Percentiles rank a stretch among this genome's conserved stretches.
Evolutionary conservation across 1,140 invertebrate genomes (phyloP).

Genomic region (Eulimnadia texana): DNA sequence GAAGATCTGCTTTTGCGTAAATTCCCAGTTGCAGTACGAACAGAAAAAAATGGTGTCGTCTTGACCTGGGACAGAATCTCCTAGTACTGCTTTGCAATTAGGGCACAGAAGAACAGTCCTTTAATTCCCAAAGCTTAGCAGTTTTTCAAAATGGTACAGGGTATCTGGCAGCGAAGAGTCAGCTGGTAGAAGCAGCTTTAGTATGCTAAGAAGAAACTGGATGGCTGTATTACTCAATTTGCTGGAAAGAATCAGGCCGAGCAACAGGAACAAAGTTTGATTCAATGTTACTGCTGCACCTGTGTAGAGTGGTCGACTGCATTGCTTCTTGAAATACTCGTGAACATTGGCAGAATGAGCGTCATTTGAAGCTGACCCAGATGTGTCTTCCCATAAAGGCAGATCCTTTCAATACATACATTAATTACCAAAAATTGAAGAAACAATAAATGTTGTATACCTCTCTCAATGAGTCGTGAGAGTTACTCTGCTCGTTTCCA

Average conservation of each 20-base stretch:
- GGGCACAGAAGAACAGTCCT: neutral
- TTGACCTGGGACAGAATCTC: neutral
- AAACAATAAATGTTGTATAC: too few relatives aligned
- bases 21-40: neutral
- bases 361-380: too few relatives aligned
- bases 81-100: neutral
- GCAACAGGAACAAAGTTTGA: neutral
- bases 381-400: too few relatives aligned
- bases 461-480: too few relatives aligned
- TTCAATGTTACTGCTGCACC: neutral
- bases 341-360: too few relatives aligned
- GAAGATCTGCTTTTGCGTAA: neutral
- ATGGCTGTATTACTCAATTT: neutral
- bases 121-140: neutral
- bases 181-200: neutral
- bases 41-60: neutral
- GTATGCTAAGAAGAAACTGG: neutral
- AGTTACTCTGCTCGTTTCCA: too few relatives aligned
- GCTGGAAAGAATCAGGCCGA: neutral
- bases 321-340: too few relatives aligned
- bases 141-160: neutral
- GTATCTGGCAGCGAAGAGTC: neutral
- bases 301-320: neutral
- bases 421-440: too few relatives aligned
- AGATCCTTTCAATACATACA: too few relatives aligned